Evolutionary conservation across 2,888 invertebrate genomes (phyloP).

Genomic region (Cataglyphis livida): DNA sequence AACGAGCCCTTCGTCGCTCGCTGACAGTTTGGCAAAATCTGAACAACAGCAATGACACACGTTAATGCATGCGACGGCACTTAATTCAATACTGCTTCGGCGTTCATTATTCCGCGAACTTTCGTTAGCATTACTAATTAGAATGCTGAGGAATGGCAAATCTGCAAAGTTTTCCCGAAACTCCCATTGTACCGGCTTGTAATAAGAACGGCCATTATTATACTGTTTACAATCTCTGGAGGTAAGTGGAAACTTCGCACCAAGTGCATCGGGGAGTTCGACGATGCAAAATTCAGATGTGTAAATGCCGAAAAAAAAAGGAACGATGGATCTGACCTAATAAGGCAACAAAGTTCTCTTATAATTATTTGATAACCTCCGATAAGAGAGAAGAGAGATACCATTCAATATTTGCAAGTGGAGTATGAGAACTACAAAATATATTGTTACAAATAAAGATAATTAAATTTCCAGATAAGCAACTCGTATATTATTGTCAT

Average conservation of each 20-base stretch:
- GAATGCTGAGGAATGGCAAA: conserved; percentile 65
- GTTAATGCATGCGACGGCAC: conserved; percentile 64
- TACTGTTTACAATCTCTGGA: conserved; percentile 72
- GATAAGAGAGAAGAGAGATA: background rate
- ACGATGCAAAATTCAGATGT: conserved; percentile 46
- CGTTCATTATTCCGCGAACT: conserved; percentile 78
- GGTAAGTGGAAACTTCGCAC: conserved; percentile 43
- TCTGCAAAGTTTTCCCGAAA: conserved; percentile 68
- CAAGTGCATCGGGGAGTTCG: conserved; percentile 55
- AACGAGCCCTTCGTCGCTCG: conserved; percentile 9
- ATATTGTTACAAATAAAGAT: background rate
- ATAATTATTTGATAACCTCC: background rate
- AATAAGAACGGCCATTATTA: conserved; percentile 73
- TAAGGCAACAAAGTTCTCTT: background rate
- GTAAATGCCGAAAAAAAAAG: conserved; percentile 39
- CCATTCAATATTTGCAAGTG: conserved; percentile 3
- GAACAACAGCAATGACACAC: conserved; percentile 48
- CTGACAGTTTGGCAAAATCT: conserved; percentile 38
- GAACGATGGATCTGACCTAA: background rate
- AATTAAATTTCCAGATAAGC: background rate
- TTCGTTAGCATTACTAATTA: conserved; percentile 78
- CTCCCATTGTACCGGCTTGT: conserved; percentile 57
- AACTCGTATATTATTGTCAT: background rate
- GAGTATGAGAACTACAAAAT: background rate
- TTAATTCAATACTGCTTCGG: conserved; percentile 77